These are phyloP conservation scores for Platysteira castanea DNA, from an alignment of 2,113 vertebrate genomes.

Conservation along the genomic window DNA sequence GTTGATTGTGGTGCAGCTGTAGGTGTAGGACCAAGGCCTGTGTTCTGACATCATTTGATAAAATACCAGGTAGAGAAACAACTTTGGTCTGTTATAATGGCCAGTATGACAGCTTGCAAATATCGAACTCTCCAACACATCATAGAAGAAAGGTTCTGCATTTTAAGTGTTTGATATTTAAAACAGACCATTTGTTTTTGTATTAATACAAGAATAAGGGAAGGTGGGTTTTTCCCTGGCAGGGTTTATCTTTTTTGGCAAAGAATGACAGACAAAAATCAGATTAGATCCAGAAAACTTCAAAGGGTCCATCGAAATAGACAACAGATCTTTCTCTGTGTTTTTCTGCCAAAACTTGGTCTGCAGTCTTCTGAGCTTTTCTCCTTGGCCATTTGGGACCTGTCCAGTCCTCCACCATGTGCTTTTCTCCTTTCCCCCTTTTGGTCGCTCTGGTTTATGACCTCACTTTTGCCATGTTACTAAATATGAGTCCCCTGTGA, in stretches of 20 bases:
- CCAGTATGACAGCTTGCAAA: not conserved
- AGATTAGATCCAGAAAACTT: conserved; percentile 63
- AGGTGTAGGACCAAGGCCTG: not conserved
- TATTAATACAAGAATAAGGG: not conserved
- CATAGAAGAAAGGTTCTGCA: not conserved
- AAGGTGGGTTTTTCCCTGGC: conserved; percentile 45
- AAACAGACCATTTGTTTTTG: conserved; percentile 46
- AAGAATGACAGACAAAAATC: conserved; percentile 46
- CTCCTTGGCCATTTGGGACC: conserved; percentile 44
- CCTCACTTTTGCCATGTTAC: conserved; percentile 21
- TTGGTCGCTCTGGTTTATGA: conserved; percentile 25
- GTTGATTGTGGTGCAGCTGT: not conserved
- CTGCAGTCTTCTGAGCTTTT: conserved; percentile 35
- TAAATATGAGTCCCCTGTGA: conserved; percentile 31
- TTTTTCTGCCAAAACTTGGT: conserved; percentile 47
- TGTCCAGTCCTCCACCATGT: conserved; percentile 39
- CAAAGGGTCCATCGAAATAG: conserved; percentile 51
- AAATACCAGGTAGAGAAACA: not conserved
- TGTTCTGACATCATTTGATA: not conserved
- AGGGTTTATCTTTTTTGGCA: conserved; percentile 60
- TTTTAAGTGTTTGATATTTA: conserved; percentile 34
- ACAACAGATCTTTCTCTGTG: conserved; percentile 52
- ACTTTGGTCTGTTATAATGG: not conserved
- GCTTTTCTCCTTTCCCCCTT: conserved; percentile 14
- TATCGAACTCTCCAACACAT: not conserved